phyloP scores from a whole-genome alignment of 2,888 invertebrate genomes.

The Syritta pipiens region DNA sequence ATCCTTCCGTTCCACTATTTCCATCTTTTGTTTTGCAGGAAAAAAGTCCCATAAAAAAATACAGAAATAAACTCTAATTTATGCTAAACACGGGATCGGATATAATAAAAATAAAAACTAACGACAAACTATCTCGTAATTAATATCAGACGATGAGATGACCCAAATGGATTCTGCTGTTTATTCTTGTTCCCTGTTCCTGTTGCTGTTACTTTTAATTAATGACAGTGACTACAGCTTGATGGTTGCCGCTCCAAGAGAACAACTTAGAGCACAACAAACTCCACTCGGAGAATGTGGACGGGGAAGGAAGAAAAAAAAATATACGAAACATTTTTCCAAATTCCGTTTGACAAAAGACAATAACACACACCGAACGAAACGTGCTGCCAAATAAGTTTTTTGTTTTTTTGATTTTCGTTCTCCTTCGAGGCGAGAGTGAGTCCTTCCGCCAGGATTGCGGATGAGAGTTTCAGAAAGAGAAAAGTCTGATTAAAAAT shows the following conservation, averaged over 20 bases:
- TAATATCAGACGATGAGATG: slow-evolving; percentile 40
- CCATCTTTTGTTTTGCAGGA: no score
- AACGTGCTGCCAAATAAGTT: slow-evolving; percentile 19
- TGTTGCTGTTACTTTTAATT: no score
- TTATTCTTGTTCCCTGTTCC: slow-evolving; percentile 2
- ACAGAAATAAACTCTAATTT: no score
- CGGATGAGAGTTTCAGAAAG: not conserved
- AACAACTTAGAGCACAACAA: no score
- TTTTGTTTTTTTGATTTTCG: not conserved
- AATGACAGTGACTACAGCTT: slow-evolving; percentile 24
- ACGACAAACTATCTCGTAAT: slow-evolving; percentile 12
- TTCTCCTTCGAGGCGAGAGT: not conserved
- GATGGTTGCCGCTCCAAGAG: no score
- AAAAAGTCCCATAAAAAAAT: no score
- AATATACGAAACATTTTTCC: not conserved
- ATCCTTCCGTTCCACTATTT: no score
- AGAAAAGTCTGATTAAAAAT: slow-evolving; percentile 50
- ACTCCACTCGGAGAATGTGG: no score
- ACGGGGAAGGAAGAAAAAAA: not conserved
- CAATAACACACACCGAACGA: slow-evolving; percentile 9
- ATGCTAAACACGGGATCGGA: not conserved
- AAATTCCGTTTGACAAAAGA: slow-evolving; percentile 18
- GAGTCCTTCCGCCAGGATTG: not conserved
- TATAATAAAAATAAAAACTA: slow-evolving; percentile 10
- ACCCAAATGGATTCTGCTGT: slow-evolving; percentile 40